Evolutionary conservation across 2,888 invertebrate genomes (phyloP), one percentile per base, ranked within the genome.

Genomic region (Actias luna): DNA sequence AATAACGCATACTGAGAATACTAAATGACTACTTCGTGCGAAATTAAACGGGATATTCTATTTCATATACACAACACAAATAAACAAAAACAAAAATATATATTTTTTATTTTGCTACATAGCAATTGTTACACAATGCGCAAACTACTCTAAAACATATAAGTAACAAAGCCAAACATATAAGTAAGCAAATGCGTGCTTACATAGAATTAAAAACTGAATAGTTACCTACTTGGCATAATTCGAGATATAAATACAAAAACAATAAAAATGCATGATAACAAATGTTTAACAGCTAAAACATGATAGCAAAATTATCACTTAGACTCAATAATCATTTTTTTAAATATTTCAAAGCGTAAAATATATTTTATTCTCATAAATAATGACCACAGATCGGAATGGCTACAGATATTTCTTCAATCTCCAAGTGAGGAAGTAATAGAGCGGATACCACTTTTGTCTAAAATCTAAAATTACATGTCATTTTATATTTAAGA

Each of bases 181-280:
- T 29, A 59, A 59, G 16, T 25, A 39, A 27, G 1, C 27, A 39
- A 42, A 39, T 55, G 55, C 55, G 29, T 55, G 25, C 25, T 29
- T 55, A 52, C 4, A 29, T 10, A 50, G 4, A 50, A 50, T 25
- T 25, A 50, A 25, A 14, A 50, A 14, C 55, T 8, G n/a, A 29
- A 16, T 27, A 55, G 27, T n/a, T 2, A 55, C 2, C 55, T 29
- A 29, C 16, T 29, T 55, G 55, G 29, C 55, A 55, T 8, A 29
- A 55, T 55, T 55, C 55, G 55, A 55, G 55, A 55, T 55, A 29
- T 29, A 25, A 50, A 55, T 55, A 55, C 55, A 29, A 29, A 29
- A n/a, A 55, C 7, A 55, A 29, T 5, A 1, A 52, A 29, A 25
- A 10, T 4, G 18, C 10, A 8, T 42, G 0, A 8, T 42, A 39